Conservation (phyloP, 2,113 vertebrate species). For the Sinocyclocheilus rhinocerous region DNA sequence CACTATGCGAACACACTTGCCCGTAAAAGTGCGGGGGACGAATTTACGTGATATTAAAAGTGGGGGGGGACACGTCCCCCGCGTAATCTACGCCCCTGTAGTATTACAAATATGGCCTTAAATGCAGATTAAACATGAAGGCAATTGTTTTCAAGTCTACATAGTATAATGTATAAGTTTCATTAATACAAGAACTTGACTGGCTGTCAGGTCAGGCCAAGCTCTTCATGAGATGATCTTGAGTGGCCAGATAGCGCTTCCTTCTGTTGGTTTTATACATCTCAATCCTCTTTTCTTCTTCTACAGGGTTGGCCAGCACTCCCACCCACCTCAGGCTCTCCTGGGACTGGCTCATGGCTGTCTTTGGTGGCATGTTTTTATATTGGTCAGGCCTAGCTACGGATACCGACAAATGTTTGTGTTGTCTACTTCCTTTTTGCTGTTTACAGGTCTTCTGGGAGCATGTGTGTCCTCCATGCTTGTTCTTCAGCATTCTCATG, state of each 20-base stretch:
- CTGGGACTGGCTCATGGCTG: conserved; percentile 46
- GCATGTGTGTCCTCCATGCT: background rate
- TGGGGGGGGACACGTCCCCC: no score
- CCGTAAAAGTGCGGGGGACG: no score
- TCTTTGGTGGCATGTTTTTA: conserved; percentile 38
- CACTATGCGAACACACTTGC: no score
- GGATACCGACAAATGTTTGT: background rate
- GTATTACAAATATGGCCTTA: background rate
- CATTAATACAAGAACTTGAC: background rate
- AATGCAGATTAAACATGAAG: background rate
- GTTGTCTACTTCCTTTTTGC: background rate
- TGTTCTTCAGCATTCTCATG: background rate
- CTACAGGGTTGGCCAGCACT: conserved; percentile 68
- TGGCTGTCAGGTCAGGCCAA: background rate
- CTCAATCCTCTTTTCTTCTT: conserved; percentile 74
- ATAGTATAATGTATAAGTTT: background rate
- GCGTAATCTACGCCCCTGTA: no score
- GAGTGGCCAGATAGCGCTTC: conserved; percentile 67
- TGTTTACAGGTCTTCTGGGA: background rate
- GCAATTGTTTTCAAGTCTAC: background rate
- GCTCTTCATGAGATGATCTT: conserved; percentile 49
- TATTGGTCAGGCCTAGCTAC: background rate
- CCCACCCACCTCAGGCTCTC: conserved; percentile 78
- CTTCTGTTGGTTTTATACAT: conserved; percentile 75
- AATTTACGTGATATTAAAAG: no score